Percentiles rank a stretch among this genome's conserved stretches.
phyloP scores from a whole-genome alignment of 23 tunicate genomes.

The Diplosoma virens region DNA sequence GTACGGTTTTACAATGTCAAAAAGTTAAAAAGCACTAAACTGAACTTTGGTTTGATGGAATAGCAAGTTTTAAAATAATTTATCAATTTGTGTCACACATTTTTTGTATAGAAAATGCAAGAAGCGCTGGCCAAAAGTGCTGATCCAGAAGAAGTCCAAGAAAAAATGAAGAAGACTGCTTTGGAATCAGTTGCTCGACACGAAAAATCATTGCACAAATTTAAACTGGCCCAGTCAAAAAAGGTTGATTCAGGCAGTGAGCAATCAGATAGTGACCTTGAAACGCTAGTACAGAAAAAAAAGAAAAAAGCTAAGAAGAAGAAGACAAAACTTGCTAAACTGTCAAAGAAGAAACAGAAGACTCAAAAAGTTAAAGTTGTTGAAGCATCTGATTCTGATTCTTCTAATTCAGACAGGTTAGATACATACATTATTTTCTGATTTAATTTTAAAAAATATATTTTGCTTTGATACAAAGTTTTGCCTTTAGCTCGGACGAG shows the following conservation, averaged over 20 bases:
- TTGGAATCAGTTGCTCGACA: conserved; percentile 50
- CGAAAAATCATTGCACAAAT: conserved; percentile 47
- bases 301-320: conserved; percentile 33
- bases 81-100: too few species aligned
- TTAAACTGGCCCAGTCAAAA: conserved; percentile 11
- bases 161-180: conserved; percentile 48
- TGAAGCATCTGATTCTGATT: conserved; percentile 3
- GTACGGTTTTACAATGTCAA: too few species aligned
- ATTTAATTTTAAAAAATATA: not conserved
- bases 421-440: not conserved
- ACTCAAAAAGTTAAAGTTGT: conserved; percentile 13
- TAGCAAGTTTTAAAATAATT: too few species aligned
- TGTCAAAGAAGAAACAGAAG: conserved; percentile 21
- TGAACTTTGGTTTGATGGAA: too few species aligned
- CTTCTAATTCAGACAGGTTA: not conserved
- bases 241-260: conserved; percentile 27
- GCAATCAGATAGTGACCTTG: conserved; percentile 23
- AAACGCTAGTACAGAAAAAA: not conserved
- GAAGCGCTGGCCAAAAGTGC: not conserved
- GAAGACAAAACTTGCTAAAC: conserved; percentile 22
- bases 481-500: conserved; percentile 9
- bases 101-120: conserved; percentile 31
- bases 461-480: not conserved
- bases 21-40: too few species aligned
- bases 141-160: conserved; percentile 38